Percentiles rank a stretch among this genome's conserved stretches.
phyloP scores from a whole-genome alignment of 2,888 invertebrate genomes.

The Anodontia alba region DNA sequence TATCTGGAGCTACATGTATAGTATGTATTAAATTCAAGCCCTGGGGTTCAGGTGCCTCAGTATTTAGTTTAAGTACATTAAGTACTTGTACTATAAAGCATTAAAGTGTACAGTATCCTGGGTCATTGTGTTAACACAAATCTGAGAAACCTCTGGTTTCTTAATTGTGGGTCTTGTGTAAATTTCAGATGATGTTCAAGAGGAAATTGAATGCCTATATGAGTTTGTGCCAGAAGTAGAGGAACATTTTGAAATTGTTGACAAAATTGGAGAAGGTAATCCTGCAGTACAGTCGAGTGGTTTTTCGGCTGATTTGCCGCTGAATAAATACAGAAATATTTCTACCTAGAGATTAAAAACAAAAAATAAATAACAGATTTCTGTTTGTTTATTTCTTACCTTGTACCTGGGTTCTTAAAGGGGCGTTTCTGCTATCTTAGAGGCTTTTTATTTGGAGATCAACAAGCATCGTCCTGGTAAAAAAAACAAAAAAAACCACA shows the following conservation, averaged over 20 bases:
- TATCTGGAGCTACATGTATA: neutral
- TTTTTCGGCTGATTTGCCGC: too few relatives aligned
- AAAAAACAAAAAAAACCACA: too few relatives aligned
- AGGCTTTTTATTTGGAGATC: too few relatives aligned
- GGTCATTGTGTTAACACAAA: neutral
- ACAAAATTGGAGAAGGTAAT: constrained; percentile 82
- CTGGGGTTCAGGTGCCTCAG: too few relatives aligned
- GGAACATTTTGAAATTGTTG: constrained; percentile 76
- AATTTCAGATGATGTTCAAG: constrained; percentile 72
- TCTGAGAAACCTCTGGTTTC: neutral
- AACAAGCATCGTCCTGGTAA: too few relatives aligned
- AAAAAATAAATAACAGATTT: too few relatives aligned
- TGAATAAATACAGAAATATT: too few relatives aligned
- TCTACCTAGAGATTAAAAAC: too few relatives aligned
- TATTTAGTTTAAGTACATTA: too few relatives aligned
- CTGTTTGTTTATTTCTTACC: too few relatives aligned
- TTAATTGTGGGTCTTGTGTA: neutral
- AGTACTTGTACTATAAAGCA: neutral
- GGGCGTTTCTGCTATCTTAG: too few relatives aligned
- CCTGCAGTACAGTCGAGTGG: neutral
- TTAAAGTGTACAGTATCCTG: neutral
- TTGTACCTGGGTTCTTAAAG: too few relatives aligned
- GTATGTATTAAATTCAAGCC: neutral
- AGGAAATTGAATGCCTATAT: constrained; percentile 78
- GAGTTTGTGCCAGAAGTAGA: constrained; percentile 78